Percentiles rank a stretch among this genome's conserved stretches.
phyloP scores from a whole-genome alignment of 2,797 vertebrate species.

The Manis javanica region DNA sequence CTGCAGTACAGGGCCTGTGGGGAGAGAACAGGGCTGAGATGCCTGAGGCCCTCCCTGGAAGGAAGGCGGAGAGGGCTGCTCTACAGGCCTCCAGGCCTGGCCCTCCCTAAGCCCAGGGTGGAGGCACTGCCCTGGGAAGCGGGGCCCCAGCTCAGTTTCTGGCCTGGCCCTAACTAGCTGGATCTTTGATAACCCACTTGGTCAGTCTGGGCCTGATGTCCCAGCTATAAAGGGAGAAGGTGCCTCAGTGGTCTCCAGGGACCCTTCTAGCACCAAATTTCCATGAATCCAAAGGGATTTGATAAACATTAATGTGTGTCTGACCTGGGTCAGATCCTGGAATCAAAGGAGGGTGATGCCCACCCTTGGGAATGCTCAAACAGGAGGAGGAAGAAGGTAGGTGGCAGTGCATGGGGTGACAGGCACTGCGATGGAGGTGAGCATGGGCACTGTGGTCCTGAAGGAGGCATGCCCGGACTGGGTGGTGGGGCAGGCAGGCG shows the following conservation, averaged over 20 bases:
- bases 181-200: neutral
- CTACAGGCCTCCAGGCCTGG: neutral
- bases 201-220: neutral
- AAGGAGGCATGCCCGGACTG: neutral
- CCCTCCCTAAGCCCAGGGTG: neutral
- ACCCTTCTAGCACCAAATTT: neutral
- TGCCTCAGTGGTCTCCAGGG: neutral
- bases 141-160: neutral
- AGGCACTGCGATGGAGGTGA: neutral
- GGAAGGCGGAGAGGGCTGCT: accelerated
- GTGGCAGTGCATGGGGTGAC: neutral
- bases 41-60: accelerated
- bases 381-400: neutral
- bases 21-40: neutral
- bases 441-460: accelerated
- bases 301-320: neutral
- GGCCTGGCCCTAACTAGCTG: neutral
- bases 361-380: neutral
- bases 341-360: neutral
- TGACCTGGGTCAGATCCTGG: neutral
- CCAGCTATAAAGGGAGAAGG: neutral
- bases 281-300: neutral
- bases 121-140: neutral
- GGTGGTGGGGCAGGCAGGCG: accelerated
- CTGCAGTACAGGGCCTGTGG: constrained; percentile 93